These are phyloP conservation scores for Asobara japonica DNA, from an alignment of 1,140 invertebrate genomes.

Conservation along the genomic window DNA sequence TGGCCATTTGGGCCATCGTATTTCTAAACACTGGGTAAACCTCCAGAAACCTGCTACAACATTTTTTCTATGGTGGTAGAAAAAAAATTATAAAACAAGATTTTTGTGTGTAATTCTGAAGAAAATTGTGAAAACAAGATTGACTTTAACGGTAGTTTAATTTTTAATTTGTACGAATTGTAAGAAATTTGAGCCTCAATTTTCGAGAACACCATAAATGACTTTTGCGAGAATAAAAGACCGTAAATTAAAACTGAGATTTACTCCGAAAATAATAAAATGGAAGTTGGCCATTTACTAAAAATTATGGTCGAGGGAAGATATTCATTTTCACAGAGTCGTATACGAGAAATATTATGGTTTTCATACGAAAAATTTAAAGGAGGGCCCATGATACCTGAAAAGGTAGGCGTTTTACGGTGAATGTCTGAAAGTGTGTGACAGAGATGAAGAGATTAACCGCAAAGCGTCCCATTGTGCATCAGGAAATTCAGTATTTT, in stretches of 20 bases:
- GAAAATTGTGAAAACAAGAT: too few species aligned
- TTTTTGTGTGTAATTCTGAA: too few species aligned
- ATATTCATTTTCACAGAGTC: not conserved
- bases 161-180: too few species aligned
- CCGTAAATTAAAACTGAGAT: not conserved
- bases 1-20: too few species aligned
- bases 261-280: not conserved
- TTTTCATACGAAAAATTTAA: not conserved
- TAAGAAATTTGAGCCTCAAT: not conserved
- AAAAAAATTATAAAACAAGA: too few species aligned
- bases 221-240: not conserved
- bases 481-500: not conserved
- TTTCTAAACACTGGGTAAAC: too few species aligned
- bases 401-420: not conserved
- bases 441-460: slow-evolving; percentile 1
- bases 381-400: not conserved
- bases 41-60: too few species aligned
- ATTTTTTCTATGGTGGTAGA: too few species aligned
- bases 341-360: not conserved
- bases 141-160: too few species aligned
- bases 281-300: not conserved
- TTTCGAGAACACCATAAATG: not conserved
- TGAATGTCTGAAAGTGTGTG: not conserved
- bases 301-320: not conserved
- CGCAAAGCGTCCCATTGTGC: not conserved